Percentiles rank a stretch among this genome's conserved stretches.
Evolutionary conservation across 1,140 invertebrate genomes (phyloP).

Genomic region (Papilio dardanus): DNA sequence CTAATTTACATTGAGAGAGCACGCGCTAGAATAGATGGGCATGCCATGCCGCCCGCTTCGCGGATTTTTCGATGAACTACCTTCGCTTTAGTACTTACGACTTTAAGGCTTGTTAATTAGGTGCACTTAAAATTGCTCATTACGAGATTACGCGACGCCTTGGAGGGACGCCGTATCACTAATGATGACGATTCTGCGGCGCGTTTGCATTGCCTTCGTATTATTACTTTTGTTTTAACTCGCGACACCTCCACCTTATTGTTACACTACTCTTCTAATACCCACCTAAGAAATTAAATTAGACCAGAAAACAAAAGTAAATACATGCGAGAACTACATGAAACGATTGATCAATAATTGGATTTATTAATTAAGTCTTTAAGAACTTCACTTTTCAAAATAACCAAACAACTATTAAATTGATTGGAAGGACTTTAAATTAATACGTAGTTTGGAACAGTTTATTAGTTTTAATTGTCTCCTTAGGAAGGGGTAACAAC

Average conservation of each 20-base stretch:
- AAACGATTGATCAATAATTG: background rate
- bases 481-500: background rate
- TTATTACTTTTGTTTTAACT: slow-evolving; percentile 5
- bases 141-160: slow-evolving; percentile 20
- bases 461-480: slow-evolving; percentile 8
- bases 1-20: slow-evolving; percentile 58
- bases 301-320: background rate
- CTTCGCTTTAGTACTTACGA: slow-evolving; percentile 27
- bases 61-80: slow-evolving; percentile 40
- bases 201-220: slow-evolving; percentile 4
- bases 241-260: background rate
- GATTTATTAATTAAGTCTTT: slow-evolving; percentile 1
- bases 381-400: background rate
- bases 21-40: slow-evolving; percentile 31
- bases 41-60: slow-evolving; percentile 35
- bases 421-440: slow-evolving; percentile 9
- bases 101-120: slow-evolving; percentile 32
- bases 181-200: background rate
- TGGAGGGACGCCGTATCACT: slow-evolving; percentile 3
- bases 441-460: background rate
- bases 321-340: background rate
- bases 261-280: no score
- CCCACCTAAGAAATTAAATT: no score
- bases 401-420: background rate
- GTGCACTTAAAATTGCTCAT: slow-evolving; percentile 37